phyloP scores from a whole-genome alignment of 2,888 invertebrate species.

The Lacanobia wlatinum region DNA sequence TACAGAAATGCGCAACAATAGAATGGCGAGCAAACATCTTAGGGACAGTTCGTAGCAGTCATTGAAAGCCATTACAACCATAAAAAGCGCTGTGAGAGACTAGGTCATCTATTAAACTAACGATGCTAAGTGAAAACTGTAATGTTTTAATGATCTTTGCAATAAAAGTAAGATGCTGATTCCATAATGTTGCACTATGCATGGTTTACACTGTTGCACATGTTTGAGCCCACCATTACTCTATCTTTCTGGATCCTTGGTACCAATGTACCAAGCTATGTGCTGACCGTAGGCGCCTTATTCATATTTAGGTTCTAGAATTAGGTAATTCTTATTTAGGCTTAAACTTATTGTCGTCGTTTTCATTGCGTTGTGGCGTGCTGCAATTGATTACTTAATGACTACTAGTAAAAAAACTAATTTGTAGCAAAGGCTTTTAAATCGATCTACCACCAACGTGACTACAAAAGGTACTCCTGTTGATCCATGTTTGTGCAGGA shows the following conservation, averaged over 20 bases:
- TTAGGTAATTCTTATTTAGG: constrained; percentile 17
- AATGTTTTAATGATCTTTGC: too few relatives aligned
- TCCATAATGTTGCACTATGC: constrained; percentile 3
- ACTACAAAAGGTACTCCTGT: neutral
- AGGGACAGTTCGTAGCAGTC: neutral
- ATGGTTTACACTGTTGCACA: constrained; percentile 4
- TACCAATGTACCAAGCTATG: neutral
- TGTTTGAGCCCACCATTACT: constrained; percentile 2
- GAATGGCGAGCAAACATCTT: neutral
- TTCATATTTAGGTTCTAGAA: constrained; percentile 9
- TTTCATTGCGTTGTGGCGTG: constrained; percentile 1
- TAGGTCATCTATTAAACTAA: neutral
- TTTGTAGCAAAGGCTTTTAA: neutral
- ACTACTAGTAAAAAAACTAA: neutral
- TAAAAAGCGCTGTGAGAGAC: neutral
- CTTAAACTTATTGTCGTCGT: constrained; percentile 13
- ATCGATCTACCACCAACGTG: neutral
- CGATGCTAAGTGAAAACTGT: too few relatives aligned
- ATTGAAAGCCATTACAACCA: neutral
- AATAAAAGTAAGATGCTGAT: too few relatives aligned
- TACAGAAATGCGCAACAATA: neutral
- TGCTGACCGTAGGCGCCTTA: constrained; percentile 15
- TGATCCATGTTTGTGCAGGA: neutral
- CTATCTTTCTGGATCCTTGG: constrained; percentile 16
- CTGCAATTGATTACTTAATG: neutral